These are phyloP conservation scores for Parapristionchus giblindavisi DNA, from an alignment of 2,888 invertebrate genomes.

Conservation along the genomic window DNA sequence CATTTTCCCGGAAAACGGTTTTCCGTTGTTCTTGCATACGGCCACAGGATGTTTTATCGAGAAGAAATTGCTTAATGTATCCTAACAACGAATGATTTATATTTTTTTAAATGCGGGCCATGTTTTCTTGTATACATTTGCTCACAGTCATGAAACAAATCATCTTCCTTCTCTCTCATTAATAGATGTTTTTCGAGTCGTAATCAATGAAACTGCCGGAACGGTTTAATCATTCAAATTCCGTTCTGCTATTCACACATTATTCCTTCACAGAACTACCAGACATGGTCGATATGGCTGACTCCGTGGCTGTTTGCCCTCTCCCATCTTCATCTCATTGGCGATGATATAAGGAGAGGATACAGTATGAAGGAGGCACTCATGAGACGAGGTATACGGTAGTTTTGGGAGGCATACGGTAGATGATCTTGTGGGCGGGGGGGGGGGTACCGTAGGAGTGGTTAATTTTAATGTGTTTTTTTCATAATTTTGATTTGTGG, in stretches of 20 bases:
- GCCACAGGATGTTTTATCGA: no score
- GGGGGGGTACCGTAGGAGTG: neutral
- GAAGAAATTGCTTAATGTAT: neutral
- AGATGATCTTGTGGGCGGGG: no score
- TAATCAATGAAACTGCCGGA: no score
- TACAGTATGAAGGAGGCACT: constrained; percentile 46
- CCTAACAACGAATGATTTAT: neutral
- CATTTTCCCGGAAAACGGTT: no score
- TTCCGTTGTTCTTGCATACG: no score
- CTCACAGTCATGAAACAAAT: no score
- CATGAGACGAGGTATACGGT: constrained; percentile 49
- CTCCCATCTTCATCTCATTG: constrained; percentile 42
- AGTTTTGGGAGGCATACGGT: neutral
- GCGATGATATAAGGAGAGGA: constrained; percentile 60
- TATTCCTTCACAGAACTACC: no score
- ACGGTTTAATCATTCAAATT: no score
- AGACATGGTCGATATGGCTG: constrained; percentile 14
- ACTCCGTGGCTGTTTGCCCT: constrained; percentile 34
- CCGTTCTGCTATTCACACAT: no score
- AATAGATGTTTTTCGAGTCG: no score
- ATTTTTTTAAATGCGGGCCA: neutral
- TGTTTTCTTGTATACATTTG: no score
- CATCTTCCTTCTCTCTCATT: no score
- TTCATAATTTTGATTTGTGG: neutral
- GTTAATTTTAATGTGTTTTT: neutral